Base-by-base conservation (phyloP, 2,888 invertebrate species). In the Drosophila anomalata region DNA sequence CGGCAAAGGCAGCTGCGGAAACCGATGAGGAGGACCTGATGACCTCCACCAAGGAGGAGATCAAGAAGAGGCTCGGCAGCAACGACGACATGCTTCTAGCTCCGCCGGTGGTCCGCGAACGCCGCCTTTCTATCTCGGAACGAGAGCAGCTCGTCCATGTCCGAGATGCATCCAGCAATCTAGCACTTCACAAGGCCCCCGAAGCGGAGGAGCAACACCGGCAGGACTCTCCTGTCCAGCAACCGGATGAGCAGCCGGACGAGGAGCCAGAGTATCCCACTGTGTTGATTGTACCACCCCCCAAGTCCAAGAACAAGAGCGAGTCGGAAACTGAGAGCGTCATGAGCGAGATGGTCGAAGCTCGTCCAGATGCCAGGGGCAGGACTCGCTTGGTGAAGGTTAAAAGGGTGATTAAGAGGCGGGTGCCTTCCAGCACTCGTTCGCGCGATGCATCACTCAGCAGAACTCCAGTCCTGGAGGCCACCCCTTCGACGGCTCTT, bases 1-100 rank as follows among this genome's bases (percentile, higher is more conserved):
- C 94, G 3, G 93, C 93, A 68, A 92, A 92, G 76, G 93, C 93
- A 60, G 92, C 92, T 48, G 86, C 89, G 2, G 89, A 89, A 17
- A 76, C 77, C 0, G 66, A 74, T 11, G 77, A 81, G 26, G 85
- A 85, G 11, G 72, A 81, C 14, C 76, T 76, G 3, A 62, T 60
- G 0, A 44, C 58, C 12, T 63, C 70, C 4, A 47, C 56, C n/a
- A 73, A 73, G 2, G 76, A 54, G 29, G 83, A 79, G 14, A 69
- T 62, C 20, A 75, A 75, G 41, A 71, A 79, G 31, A 81, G 77
- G 84, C 90, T 68, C 72, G 90, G 36, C 90, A 91, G 51, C 17
- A 65, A 68, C 3, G 78, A 88, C 20, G 72, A 85, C 14, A 26
- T 63, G 39, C 62, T 81, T 0, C 60, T 90, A 12, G 78, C 79